These are phyloP conservation scores for Syrrhaptes paradoxus DNA, from an alignment of 2,113 vertebrate genomes.

Conservation along the genomic window DNA sequence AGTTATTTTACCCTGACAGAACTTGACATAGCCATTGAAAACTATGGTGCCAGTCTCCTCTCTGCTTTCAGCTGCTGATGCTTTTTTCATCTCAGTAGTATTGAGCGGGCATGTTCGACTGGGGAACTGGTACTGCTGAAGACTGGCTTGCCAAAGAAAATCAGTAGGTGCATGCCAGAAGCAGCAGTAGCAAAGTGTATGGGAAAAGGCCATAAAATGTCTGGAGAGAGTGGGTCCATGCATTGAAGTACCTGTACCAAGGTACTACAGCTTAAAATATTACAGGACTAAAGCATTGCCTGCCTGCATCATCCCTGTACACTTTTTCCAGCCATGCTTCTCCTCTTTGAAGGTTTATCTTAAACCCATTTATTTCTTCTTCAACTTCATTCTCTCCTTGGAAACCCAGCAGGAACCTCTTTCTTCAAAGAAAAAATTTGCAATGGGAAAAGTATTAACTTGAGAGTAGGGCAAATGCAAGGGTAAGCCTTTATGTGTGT, in stretches of 20 bases:
- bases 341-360: not conserved
- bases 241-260: not conserved
- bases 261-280: not conserved
- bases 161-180: not conserved
- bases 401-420: not conserved
- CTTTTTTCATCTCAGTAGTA: accelerated
- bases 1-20: not conserved
- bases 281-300: not conserved
- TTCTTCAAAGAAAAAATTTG: not conserved
- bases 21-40: not conserved
- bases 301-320: not conserved
- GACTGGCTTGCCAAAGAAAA: not conserved
- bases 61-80: not conserved
- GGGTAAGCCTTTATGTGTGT: not conserved
- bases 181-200: not conserved
- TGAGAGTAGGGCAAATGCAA: not conserved
- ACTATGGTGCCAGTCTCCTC: not conserved
- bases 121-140: not conserved
- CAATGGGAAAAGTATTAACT: not conserved
- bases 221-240: not conserved
- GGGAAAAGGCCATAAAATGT: not conserved
- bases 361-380: not conserved
- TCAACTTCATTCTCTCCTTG: not conserved
- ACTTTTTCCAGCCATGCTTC: not conserved
- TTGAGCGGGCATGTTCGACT: not conserved